Evolutionary conservation across 1,140 invertebrate species (phyloP).

Genomic region (Maconellicoccus hirsutus): DNA sequence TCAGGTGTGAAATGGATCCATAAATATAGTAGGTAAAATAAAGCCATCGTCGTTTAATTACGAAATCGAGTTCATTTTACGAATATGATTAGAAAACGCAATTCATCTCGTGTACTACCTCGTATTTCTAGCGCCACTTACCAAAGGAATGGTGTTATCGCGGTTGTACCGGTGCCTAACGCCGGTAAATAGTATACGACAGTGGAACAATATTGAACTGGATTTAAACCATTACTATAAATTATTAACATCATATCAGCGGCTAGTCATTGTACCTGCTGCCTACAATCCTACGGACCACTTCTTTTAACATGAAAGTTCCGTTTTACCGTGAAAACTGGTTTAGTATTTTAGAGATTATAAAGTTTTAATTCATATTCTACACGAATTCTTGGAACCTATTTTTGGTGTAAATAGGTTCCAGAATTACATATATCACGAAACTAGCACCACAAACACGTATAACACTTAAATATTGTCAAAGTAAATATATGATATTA

Average conservation of each 20-base stretch:
- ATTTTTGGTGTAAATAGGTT: background rate
- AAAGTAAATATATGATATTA: slow-evolving; percentile 10
- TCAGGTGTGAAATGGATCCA: too few relatives aligned
- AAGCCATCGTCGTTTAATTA: too few relatives aligned
- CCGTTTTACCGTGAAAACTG: background rate
- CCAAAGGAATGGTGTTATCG: slow-evolving; percentile 7
- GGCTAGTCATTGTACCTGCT: slow-evolving; percentile 7
- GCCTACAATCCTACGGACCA: slow-evolving; percentile 1
- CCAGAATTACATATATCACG: slow-evolving; percentile 2
- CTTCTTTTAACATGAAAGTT: slow-evolving; percentile 5
- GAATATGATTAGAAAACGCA: too few relatives aligned
- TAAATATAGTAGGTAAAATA: too few relatives aligned
- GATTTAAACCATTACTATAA: slow-evolving; percentile 5
- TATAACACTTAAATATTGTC: slow-evolving; percentile 9
- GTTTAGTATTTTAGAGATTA: background rate
- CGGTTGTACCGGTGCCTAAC: background rate
- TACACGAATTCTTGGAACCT: slow-evolving; percentile 7
- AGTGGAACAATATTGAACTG: background rate
- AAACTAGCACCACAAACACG: background rate
- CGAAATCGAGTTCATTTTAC: too few relatives aligned
- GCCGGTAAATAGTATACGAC: background rate
- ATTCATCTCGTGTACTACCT: too few relatives aligned
- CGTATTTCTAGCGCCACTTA: slow-evolving; percentile 2
- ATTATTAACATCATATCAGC: slow-evolving; percentile 9
- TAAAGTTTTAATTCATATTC: slow-evolving; percentile 10